Evolutionary conservation across 2,113 vertebrate genomes (phyloP).

Genomic region (Alligator sinensis): DNA sequence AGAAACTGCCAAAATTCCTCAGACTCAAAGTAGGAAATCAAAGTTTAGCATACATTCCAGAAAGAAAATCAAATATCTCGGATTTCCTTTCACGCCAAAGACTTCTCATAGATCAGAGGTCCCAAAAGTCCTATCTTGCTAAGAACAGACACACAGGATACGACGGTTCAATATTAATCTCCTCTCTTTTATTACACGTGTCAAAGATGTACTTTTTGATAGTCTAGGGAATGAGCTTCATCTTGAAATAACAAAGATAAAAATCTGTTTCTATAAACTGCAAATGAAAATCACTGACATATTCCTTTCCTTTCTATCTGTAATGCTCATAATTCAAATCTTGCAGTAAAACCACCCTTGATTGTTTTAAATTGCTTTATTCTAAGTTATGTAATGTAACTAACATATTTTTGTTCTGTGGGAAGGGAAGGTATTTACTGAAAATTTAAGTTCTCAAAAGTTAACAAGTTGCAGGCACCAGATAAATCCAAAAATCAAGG

Average conservation of each 20-base stretch:
- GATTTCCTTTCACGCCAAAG: conserved; percentile 9
- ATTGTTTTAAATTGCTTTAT: conserved; percentile 2
- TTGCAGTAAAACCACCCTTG: not conserved
- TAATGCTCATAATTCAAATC: not conserved
- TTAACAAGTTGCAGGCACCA: not conserved
- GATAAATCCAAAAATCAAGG: not conserved
- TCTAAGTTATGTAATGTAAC: not conserved
- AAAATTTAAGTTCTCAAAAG: not conserved
- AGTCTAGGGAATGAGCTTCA: not conserved
- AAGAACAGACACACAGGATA: not conserved
- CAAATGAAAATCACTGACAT: not conserved
- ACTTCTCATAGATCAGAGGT: conserved; percentile 8
- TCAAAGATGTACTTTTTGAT: not conserved
- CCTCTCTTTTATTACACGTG: conserved; percentile 9
- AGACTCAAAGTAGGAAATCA: conserved; percentile 66
- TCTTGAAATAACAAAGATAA: conserved; percentile 12
- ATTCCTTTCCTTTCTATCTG: not conserved
- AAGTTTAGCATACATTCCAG: conserved; percentile 19
- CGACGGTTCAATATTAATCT: not conserved
- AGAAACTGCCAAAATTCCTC: conserved; percentile 70
- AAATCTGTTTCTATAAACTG: not conserved
- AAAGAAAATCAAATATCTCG: not conserved
- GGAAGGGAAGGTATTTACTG: not conserved
- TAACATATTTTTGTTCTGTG: rapidly evolving
- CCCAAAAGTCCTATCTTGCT: not conserved